Evolutionary conservation across 2,113 vertebrate genomes (phyloP).

Genomic region (Toxostoma redivivum): DNA sequence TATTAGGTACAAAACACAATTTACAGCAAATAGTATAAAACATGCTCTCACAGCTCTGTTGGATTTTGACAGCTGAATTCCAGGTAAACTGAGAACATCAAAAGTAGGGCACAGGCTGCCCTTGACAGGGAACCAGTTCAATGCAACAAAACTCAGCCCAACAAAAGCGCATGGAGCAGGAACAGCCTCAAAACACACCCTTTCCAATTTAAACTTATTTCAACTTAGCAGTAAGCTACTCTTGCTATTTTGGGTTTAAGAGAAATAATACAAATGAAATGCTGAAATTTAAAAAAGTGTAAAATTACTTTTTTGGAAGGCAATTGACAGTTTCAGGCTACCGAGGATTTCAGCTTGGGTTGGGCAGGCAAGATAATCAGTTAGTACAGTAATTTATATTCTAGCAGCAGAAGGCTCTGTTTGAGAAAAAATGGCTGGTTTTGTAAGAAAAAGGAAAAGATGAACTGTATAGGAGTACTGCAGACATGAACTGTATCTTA

Average conservation of each 20-base stretch:
- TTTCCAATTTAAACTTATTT: background rate
- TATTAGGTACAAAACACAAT: background rate
- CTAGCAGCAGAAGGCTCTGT: background rate
- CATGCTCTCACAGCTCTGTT: fast-evolving
- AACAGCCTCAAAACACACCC: background rate
- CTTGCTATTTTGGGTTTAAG: background rate
- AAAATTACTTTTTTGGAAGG: background rate
- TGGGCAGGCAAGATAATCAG: background rate
- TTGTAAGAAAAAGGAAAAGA: background rate
- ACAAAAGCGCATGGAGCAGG: fast-evolving
- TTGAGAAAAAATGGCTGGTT: background rate
- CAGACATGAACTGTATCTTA: background rate
- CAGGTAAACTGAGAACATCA: background rate
- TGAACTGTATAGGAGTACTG: background rate
- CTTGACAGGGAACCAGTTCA: fast-evolving
- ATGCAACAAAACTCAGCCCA: background rate
- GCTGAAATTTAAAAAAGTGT: background rate
- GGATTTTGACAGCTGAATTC: background rate
- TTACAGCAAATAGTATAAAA: background rate
- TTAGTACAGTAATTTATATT: background rate
- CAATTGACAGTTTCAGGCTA: background rate
- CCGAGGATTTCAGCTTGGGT: background rate
- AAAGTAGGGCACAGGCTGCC: too few species aligned
- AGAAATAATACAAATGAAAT: background rate
- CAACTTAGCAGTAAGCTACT: background rate